Conservation (phyloP, 2,113 vertebrate species). For the Anolis sagrei region DNA sequence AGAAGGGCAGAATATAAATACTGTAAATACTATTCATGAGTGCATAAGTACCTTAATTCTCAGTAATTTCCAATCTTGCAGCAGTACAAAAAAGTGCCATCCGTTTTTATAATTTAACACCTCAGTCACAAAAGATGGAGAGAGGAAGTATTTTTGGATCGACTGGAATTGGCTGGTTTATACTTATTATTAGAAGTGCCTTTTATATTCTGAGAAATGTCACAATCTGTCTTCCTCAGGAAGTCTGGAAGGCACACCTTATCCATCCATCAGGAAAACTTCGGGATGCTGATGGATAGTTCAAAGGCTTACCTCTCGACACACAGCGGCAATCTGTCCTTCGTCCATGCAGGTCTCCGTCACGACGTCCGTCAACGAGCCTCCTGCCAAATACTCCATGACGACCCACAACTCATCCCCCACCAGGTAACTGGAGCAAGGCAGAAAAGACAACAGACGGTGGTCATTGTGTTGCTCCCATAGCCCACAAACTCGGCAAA, state of each 20-base stretch:
- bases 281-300: neutral
- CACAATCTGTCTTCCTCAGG: neutral
- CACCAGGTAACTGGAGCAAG: slow-evolving; percentile 88
- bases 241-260: neutral
- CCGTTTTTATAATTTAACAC: too few relatives aligned
- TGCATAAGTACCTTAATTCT: too few relatives aligned
- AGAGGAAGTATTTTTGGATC: too few relatives aligned
- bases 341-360: slow-evolving; percentile 98
- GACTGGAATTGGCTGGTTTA: too few relatives aligned
- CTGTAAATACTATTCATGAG: too few relatives aligned
- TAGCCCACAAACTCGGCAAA: neutral
- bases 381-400: slow-evolving; percentile 98
- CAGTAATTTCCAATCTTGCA: too few relatives aligned
- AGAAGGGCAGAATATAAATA: too few relatives aligned
- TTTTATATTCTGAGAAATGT: too few relatives aligned
- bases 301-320: slow-evolving; percentile 86
- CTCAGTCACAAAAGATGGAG: too few relatives aligned
- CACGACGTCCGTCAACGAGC: slow-evolving; percentile 94
- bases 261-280: neutral
- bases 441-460: slow-evolving; percentile 20
- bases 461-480: neutral
- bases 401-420: slow-evolving; percentile 99
- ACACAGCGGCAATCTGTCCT: slow-evolving; percentile 96
- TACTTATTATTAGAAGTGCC: too few relatives aligned
- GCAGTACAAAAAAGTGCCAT: too few relatives aligned